Conservation (phyloP, 2,888 invertebrate genomes). For the Caenorhabditis drosophilae region DNA sequence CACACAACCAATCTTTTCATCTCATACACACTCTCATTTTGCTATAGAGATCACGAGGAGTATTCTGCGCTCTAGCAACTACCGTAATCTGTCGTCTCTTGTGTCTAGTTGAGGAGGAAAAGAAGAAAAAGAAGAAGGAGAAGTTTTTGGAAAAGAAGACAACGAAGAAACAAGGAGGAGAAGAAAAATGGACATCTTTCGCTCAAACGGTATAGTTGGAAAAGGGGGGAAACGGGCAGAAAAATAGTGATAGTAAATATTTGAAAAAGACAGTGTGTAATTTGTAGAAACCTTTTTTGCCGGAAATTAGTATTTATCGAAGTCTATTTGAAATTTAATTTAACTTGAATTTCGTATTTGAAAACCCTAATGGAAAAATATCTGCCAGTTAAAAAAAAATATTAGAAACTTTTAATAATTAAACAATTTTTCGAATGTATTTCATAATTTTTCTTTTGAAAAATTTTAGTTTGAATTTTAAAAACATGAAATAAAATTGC, state of each 20-base stretch:
- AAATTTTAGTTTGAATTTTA: too few species aligned
- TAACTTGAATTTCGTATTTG: neutral
- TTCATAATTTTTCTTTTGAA: too few species aligned
- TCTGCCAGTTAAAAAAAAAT: neutral
- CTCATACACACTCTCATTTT: slow-evolving; percentile 5
- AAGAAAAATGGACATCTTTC: too few species aligned
- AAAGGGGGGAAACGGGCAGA: too few species aligned
- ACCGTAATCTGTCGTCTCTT: slow-evolving; percentile 9
- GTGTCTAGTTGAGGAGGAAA: slow-evolving; percentile 6
- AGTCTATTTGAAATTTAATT: neutral
- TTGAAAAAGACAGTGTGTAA: too few species aligned
- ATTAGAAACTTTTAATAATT: neutral
- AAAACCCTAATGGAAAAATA: neutral
- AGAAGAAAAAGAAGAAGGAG: slow-evolving; percentile 7
- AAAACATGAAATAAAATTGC: too few species aligned
- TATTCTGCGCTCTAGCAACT: slow-evolving; percentile 6
- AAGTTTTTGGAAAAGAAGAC: too few species aligned
- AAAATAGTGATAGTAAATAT: too few species aligned
- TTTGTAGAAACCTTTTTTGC: too few species aligned
- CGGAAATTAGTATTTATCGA: neutral
- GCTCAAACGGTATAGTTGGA: too few species aligned
- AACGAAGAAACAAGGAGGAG: too few species aligned
- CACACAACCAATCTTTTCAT: slow-evolving; percentile 14
- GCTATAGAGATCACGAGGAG: slow-evolving; percentile 15
- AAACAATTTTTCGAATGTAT: neutral